Conservation (phyloP, 1,140 invertebrate genomes). For the Trachelipus rathkii region DNA sequence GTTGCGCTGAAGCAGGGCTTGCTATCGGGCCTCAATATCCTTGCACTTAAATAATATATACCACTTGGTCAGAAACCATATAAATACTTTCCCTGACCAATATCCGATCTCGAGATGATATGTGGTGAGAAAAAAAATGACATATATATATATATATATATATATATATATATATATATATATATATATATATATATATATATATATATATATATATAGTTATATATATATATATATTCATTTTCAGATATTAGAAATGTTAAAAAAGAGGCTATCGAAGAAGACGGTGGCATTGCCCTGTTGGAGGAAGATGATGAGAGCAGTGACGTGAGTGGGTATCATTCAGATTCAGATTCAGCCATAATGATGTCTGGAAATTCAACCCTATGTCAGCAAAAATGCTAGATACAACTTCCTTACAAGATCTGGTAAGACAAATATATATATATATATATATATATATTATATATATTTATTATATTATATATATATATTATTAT, state of each 20-base stretch:
- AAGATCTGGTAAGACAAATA: slow-evolving; percentile 53
- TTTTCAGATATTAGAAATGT: slow-evolving; percentile 64
- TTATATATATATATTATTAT: slow-evolving; percentile 1
- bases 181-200: too few species aligned
- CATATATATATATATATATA: too few species aligned
- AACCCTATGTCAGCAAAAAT: slow-evolving; percentile 54
- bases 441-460: too few species aligned
- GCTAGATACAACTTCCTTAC: slow-evolving; percentile 56
- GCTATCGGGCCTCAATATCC: too few species aligned
- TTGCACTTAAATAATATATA: too few species aligned
- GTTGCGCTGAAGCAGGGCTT: too few species aligned
- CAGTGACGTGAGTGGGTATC: slow-evolving; percentile 66
- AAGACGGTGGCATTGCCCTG: slow-evolving; percentile 45
- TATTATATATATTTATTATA: not conserved
- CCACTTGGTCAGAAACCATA: too few species aligned
- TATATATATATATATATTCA: not conserved
- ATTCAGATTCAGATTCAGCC: slow-evolving; percentile 72
- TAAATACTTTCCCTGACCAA: too few species aligned
- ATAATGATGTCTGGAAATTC: slow-evolving; percentile 61
- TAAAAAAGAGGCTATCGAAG: slow-evolving; percentile 57
- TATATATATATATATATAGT: too few species aligned
- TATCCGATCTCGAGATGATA: too few species aligned
- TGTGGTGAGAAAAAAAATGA: too few species aligned
- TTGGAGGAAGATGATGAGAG: slow-evolving; percentile 53
- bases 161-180: too few species aligned